phyloP scores from a whole-genome alignment of 2,797 vertebrate genomes.

The Tympanoctomys barrerae region DNA sequence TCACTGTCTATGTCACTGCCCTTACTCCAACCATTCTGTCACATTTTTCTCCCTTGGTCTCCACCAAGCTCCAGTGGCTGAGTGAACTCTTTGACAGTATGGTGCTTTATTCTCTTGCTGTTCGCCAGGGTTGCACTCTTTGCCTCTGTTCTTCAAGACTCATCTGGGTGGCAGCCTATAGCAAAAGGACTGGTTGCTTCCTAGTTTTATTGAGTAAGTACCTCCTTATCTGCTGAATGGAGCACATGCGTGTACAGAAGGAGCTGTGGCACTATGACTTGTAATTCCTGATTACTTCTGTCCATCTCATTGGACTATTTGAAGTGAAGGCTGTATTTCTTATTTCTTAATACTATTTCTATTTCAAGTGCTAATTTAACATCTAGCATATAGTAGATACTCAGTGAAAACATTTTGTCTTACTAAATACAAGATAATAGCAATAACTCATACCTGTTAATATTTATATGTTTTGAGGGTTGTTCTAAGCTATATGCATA shows the following conservation, averaged over 20 bases:
- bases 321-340: neutral
- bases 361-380: neutral
- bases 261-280: neutral
- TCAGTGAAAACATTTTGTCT: neutral
- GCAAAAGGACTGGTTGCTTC: neutral
- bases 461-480: neutral
- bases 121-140: neutral
- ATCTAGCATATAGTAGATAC: neutral
- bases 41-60: neutral
- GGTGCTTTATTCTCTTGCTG: neutral
- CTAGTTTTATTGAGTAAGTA: neutral
- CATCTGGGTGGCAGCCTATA: neutral
- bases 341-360: neutral
- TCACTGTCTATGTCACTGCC: neutral
- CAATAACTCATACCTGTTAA: neutral
- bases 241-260: accelerated
- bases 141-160: neutral
- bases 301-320: neutral
- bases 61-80: neutral
- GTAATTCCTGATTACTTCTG: neutral
- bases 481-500: neutral
- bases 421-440: neutral
- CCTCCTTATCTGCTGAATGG: neutral
- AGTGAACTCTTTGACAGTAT: neutral
- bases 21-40: neutral